phyloP scores from a whole-genome alignment of 2,113 vertebrate species.

The Axis porcinus region DNA sequence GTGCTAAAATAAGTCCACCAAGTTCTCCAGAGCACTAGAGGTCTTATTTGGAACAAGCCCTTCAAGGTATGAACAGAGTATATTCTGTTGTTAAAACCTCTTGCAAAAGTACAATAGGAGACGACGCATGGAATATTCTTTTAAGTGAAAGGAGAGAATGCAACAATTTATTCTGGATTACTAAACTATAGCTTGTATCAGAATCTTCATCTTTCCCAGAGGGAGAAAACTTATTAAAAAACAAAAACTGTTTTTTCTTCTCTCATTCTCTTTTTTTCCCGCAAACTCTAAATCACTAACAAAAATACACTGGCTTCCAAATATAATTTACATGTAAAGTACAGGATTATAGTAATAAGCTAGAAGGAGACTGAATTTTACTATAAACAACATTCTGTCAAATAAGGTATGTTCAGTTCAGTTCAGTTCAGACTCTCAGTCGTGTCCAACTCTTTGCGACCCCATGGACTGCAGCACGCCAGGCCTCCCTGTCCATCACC shows the following conservation, averaged over 20 bases:
- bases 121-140: not conserved
- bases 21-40: not conserved
- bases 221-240: constrained; percentile 64
- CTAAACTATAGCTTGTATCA: constrained; percentile 51
- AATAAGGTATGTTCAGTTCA: not conserved
- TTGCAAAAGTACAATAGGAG: not conserved
- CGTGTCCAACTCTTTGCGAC: too few relatives aligned
- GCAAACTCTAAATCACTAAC: constrained; percentile 69
- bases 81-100: not conserved
- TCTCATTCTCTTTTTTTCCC: not conserved
- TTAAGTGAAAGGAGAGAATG: constrained; percentile 48
- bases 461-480: too few relatives aligned
- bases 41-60: not conserved
- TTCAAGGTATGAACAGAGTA: not conserved
- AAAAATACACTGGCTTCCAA: constrained; percentile 69
- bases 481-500: too few relatives aligned
- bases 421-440: too few relatives aligned
- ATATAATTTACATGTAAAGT: constrained; percentile 71
- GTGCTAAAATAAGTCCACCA: not conserved
- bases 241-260: not conserved
- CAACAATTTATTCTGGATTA: constrained; percentile 53
- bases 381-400: constrained; percentile 60
- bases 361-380: constrained; percentile 61
- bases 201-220: constrained; percentile 54
- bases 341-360: constrained; percentile 54